Percentiles rank a stretch among this genome's conserved stretches.
These are phyloP conservation scores for Orestias chungarensis DNA, from an alignment of 2,797 vertebrate species.

Conservation along the genomic window DNA sequence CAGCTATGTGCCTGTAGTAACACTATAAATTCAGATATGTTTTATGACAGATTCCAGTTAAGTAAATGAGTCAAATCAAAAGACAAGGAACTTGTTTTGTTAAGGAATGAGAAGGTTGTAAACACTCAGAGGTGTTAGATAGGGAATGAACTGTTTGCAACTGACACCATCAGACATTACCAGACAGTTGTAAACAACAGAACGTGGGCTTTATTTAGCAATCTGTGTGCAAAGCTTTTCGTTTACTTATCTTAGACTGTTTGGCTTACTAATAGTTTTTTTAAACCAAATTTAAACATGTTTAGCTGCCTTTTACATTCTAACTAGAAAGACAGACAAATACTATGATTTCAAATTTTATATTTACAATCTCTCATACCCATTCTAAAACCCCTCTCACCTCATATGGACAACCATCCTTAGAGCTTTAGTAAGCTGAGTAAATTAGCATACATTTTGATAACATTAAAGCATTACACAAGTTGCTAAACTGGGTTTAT, in stretches of 20 bases:
- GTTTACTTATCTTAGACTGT: conserved; percentile 22
- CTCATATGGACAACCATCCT: conserved; percentile 58
- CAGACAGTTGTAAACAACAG: conserved; percentile 71
- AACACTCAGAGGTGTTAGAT: conserved; percentile 67
- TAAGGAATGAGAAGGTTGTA: conserved; percentile 65
- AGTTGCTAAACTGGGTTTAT: conserved; percentile 57
- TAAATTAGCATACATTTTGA: conserved; percentile 72
- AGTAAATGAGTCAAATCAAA: conserved; percentile 65
- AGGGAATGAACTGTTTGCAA: conserved; percentile 76
- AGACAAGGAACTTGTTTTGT: conserved; percentile 67
- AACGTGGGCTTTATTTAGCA: conserved; percentile 58
- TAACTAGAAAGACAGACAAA: background rate
- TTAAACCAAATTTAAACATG: conserved; percentile 8
- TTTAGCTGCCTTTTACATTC: background rate
- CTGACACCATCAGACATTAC: conserved; percentile 67
- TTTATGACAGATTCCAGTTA: conserved; percentile 54
- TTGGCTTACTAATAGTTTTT: conserved; percentile 24
- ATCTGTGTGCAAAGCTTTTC: conserved; percentile 41
- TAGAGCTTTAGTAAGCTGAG: conserved; percentile 66
- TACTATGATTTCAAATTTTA: conserved; percentile 1
- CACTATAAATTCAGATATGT: conserved; percentile 47
- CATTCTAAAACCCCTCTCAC: conserved; percentile 50
- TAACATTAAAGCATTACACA: conserved; percentile 49
- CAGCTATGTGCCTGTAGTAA: conserved; percentile 21
- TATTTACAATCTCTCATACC: conserved; percentile 47